Evolutionary conservation across 2,797 vertebrate genomes (phyloP).

Genomic region (Diceros bicornis): DNA sequence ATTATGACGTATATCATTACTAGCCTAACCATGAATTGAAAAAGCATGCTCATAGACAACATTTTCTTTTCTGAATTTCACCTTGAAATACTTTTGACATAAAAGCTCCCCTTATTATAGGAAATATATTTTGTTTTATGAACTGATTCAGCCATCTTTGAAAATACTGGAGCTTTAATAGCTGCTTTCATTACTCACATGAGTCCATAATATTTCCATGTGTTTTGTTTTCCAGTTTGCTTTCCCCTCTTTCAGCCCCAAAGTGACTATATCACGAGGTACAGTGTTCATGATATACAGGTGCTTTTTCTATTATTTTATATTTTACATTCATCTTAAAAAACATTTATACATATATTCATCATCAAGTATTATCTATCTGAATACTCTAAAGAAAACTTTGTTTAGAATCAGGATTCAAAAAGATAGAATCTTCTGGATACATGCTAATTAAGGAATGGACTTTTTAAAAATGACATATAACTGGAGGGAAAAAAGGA

Average conservation of each 20-base stretch:
- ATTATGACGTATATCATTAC: background rate
- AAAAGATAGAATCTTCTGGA: constrained; percentile 26
- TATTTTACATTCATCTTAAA: constrained; percentile 34
- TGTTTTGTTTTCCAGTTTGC: background rate
- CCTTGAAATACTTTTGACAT: background rate
- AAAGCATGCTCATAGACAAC: background rate
- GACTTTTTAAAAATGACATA: background rate
- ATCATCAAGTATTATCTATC: background rate
- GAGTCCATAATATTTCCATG: background rate
- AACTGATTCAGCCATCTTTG: background rate
- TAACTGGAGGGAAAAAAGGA: background rate
- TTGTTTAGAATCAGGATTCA: background rate
- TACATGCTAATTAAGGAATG: background rate
- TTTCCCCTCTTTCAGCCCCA: background rate
- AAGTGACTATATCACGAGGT: background rate
- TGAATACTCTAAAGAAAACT: constrained; percentile 30
- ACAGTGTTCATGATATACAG: background rate
- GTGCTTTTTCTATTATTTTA: background rate
- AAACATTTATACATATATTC: background rate
- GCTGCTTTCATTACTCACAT: background rate
- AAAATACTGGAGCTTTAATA: background rate
- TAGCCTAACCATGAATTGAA: background rate
- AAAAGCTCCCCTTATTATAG: background rate
- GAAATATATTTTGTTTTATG: background rate
- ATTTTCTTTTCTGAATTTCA: constrained; percentile 30